Evolutionary conservation across 2,797 vertebrate genomes (phyloP), one percentile per base, ranked within the genome.

Genomic region (Platalea minor): DNA sequence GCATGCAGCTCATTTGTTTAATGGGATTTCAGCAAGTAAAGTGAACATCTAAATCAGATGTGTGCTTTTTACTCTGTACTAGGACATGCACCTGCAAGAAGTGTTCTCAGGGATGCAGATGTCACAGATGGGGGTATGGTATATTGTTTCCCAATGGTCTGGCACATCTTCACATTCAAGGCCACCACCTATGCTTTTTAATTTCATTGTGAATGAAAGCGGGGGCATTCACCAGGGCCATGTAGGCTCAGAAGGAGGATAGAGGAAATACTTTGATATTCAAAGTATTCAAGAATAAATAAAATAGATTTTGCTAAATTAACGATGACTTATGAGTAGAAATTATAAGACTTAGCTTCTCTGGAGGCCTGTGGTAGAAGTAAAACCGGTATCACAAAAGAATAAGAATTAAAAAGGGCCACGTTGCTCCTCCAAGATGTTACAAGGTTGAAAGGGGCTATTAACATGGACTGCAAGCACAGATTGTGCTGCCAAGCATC

Each of bases 201-300:
- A 75, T 86, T 84, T 57, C 24, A 68, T 56, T 46, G 7, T 64
- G 46, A 78, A 57, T 48, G 29, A 72, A 93, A 87, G 31, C 11
- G 1, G n/a, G 80, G 57, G 41, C 35, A 45, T 93, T 83, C 72
- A 59, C 31, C 46, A 69, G 68, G n/a, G 51, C 45, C 57, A 69
- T 0, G 0, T 51, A 88, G 39, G 25, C 78, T 65, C 61, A 3
- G 9, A 61, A 88, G 37, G 31, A 89, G 12, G 21, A 83, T 10
- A 76, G 75, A 95, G 54, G 82, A 93, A 96, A 97, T 63, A 15
- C 57, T 92, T 60, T 91, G 64, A 77, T 86, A 81, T 88, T 85
- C 43, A 73, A 89, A 95, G 26, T 39, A 53, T 74, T 75, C 35
- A 70, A 59, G 43, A 91, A 68, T 35, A 94, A 92, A 92, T 80